Percentiles rank a stretch among this genome's conserved stretches.
Evolutionary conservation across 2,113 vertebrate genomes (phyloP).

Genomic region (Nesogale talazaci): DNA sequence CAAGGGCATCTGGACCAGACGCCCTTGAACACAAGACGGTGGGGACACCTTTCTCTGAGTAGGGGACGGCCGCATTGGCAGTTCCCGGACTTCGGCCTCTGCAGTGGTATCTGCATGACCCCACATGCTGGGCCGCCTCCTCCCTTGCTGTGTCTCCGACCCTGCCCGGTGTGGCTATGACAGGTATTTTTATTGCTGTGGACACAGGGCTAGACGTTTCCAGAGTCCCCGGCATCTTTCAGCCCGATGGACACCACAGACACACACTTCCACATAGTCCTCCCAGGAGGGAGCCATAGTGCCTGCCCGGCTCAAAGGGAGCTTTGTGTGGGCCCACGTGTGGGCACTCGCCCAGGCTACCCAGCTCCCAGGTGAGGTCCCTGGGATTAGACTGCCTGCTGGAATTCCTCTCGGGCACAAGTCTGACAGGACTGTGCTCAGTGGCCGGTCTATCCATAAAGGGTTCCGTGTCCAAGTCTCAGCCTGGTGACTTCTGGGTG

Average conservation of each 20-base stretch:
- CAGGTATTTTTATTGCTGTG: conserved; percentile 65
- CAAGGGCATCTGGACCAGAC: neutral
- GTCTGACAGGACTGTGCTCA: neutral
- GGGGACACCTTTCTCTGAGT: neutral
- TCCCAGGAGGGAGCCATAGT: neutral
- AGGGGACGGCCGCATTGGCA: neutral
- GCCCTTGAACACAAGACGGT: neutral
- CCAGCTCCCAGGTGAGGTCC: neutral
- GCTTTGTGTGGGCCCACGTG: neutral
- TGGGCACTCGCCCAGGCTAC: neutral
- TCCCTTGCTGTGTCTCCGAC: conserved; percentile 6
- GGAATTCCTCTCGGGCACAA: neutral
- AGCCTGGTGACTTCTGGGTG: neutral
- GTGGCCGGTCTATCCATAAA: neutral
- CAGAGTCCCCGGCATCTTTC: neutral
- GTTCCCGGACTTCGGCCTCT: neutral
- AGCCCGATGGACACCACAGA: conserved; percentile 37
- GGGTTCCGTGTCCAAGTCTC: neutral
- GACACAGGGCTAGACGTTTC: conserved; percentile 25
- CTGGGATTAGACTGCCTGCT: neutral
- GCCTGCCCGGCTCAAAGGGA: conserved; percentile 21
- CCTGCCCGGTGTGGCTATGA: neutral
- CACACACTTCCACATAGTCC: neutral
- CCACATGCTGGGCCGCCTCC: neutral
- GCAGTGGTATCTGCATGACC: neutral